Base-by-base conservation (phyloP, 2,888 invertebrate species). In the Lysandra bellargus region DNA sequence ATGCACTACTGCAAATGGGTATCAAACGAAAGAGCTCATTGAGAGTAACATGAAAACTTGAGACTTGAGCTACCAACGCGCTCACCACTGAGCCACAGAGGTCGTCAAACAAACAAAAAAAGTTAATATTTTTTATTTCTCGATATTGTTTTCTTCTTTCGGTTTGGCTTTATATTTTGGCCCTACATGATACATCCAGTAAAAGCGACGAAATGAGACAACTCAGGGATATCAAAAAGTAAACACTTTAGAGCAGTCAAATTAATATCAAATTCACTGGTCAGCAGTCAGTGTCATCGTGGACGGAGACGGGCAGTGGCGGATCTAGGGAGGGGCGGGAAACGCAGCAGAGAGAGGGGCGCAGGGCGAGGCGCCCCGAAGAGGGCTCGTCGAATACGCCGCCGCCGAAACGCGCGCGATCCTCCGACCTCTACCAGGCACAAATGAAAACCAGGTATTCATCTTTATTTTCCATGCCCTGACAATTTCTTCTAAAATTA, bases 401-500 rank as follows among this genome's bases (percentile, higher is more conserved):
- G 57, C 97, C 97, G 44, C 96, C 96, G 79, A 96, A 97, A 86
- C 95, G 97, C 85, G 96, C 96, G 83, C 95, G 97, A 85, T 96
- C 96, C 83, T 96, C 96, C 14, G 96, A 96, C 87, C 93, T 97
- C 81, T 96, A 96, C 88, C 95, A 96, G 82, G 96, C 96, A 72
- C 96, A 96, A 85, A 86, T 95, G 88, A 95, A 95, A 84, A 89
- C 93, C 87, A 94, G 95, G 95, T 95, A 87, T 88, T 87, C 87
- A 82, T 84, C 86, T 81, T 80, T 78, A 77, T 75, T 78, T 77
- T 23, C 9, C 44, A 78, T 64, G 57, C 57, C 37, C 53, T 72
- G 17, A 33, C 12, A 69, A 69, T 33, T 17, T 33, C 44, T 33
- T 49, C 49, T 12, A 49, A 49, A 49, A 49, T 9, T 12, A 49